Base-by-base conservation (phyloP, 2,797 vertebrate species). In the Taenioides sp. region DNA sequence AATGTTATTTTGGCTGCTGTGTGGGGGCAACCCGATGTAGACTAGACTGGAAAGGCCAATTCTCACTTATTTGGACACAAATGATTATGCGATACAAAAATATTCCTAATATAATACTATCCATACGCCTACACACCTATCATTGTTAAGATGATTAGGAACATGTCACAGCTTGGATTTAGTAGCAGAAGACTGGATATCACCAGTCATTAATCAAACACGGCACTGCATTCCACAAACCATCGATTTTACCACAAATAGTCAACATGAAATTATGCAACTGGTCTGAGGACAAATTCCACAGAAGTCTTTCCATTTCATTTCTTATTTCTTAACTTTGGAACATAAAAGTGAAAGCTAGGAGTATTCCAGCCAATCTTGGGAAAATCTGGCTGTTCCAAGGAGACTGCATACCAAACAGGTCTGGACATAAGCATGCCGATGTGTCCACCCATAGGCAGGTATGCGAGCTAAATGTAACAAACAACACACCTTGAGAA, bases 341-440 rank as follows among this genome's bases (percentile, higher is more conserved):
- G 49, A 72, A 79, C 76, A 60, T 57, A 84, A 78, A 43, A 20
- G 61, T 78, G 52, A 80, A 79, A 75, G 73, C 55, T 77, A 65
- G 67, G 72, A 75, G 3, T 62, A 73, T 72, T 28, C 77, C 71
- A 79, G 65, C 70, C 62, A 64, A 79, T 74, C 79, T 23, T 72
- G 71, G 65, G 69, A 85, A 74, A 69, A 63, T 76, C 73, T 34
- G 68, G 78, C 78, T 86, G 79, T 40, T 85, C 57, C 73, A 78
- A 80, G 72, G 69, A 88, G 81, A 72, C 77, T 80, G 85, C 92
- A 94, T 94, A 91, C 93, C 92, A 83, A 93, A 91, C 93, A 94
- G 90, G 93, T 92, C 93, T 91, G 89, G 89, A 93, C 94, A 93
- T 87, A 94, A 83, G 86, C 86, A 69, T 61, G 50, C 80, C 80